Percentiles rank a stretch among this genome's conserved stretches.
These are phyloP conservation scores for Neoitamus cyanurus DNA, from an alignment of 2,888 invertebrate genomes.

Conservation along the genomic window DNA sequence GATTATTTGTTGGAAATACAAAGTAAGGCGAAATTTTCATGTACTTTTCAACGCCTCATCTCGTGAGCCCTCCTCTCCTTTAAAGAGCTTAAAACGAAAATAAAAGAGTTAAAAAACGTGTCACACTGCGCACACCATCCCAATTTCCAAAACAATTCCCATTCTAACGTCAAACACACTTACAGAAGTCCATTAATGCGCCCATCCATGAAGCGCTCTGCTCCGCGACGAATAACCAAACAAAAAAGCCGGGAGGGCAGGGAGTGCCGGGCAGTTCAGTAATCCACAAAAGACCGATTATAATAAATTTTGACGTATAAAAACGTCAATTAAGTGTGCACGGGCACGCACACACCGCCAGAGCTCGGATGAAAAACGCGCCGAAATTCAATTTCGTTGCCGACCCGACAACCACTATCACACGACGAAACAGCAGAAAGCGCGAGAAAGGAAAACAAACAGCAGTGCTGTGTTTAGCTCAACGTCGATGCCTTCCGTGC, in stretches of 20 bases:
- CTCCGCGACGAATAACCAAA: slow-evolving; percentile 48
- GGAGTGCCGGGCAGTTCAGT: slow-evolving; percentile 40
- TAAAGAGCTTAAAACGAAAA: background rate
- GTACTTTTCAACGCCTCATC: background rate
- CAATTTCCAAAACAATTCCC: slow-evolving; percentile 10
- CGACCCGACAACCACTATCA: background rate
- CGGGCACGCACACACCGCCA: slow-evolving; percentile 44
- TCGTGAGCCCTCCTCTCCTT: background rate
- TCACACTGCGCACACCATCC: slow-evolving; percentile 35
- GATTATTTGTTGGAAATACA: background rate
- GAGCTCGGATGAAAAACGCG: slow-evolving; percentile 15
- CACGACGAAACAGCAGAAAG: background rate
- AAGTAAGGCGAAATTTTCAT: background rate
- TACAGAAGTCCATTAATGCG: slow-evolving; percentile 54
- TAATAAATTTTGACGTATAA: slow-evolving; percentile 56
- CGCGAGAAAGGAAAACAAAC: slow-evolving; percentile 4
- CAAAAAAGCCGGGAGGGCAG: slow-evolving; percentile 44
- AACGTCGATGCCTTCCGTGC: slow-evolving; percentile 8
- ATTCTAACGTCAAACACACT: slow-evolving; percentile 46
- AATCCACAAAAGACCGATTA: slow-evolving; percentile 54
- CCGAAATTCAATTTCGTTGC: slow-evolving; percentile 32
- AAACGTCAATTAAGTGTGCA: slow-evolving; percentile 53
- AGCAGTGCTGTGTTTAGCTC: background rate
- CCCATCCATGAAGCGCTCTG: slow-evolving; percentile 54
- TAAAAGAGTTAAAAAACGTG: slow-evolving; percentile 43